Evolutionary conservation across 2,888 invertebrate genomes (phyloP), one percentile per base, ranked within the genome.

Genomic region (Parascotia fuliginaria): DNA sequence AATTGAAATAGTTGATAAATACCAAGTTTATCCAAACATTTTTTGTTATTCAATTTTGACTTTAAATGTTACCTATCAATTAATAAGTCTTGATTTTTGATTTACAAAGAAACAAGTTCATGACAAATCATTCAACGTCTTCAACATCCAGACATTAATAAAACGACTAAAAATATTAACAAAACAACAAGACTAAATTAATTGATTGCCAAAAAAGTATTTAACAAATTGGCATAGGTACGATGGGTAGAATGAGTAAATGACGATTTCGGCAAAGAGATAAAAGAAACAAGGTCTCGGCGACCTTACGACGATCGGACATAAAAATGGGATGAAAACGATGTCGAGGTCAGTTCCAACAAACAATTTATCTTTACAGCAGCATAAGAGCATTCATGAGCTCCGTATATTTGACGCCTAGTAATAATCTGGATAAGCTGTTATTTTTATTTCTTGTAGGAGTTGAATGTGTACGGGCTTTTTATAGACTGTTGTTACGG

Each of bases 261-360:
- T 60, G 32, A 47, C 40, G 49, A 44, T 61, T 68, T 56, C 29
- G 42, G 43, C 43, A 48, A 11, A 33, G 22, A 64, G 60, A 65
- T 64, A 66, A 63, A 69, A 67, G 46, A 65, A 65, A 43, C 70
- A 70, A 77, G 72, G 72, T 55, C 55, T 51, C 12, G 9, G 16
- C 13, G 63, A 57, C 68, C 67, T 70, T 63, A 54, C 13, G 37
- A 47, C 51, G 40, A 68, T 69, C 60, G 55, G 56, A 69, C 65
- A 61, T 71, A 68, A 73, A 78, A 73, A 49, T 61, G 55, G 51
- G 47, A 67, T 64, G 45, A 52, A 51, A 75, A 70, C 64, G 47
- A 60, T 76, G 75, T 72, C 76, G 70, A 79, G 78, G 78, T 66
- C 69, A 52, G 15, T n/a, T 27, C 29, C 37, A 61, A 66, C 55